Evolutionary conservation across 2,113 vertebrate genomes (phyloP).

Genomic region (Calonectris borealis): DNA sequence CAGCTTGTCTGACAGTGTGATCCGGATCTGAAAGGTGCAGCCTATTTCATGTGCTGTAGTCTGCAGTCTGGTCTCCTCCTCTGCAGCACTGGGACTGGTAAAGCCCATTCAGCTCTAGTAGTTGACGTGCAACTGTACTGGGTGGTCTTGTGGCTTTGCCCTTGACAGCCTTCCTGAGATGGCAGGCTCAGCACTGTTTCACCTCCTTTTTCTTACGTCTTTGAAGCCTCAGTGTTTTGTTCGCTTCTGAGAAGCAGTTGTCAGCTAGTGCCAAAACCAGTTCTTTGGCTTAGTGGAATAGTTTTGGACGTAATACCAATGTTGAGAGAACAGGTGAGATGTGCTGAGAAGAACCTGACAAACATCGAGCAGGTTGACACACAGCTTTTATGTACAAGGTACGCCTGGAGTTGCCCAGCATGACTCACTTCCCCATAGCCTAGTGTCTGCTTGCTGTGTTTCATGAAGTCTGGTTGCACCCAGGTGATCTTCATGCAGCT

Average conservation of each 20-base stretch:
- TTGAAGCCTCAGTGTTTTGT: not conserved
- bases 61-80: not conserved
- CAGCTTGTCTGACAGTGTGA: not conserved
- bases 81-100: accelerated
- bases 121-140: not conserved
- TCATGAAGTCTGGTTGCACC: not conserved
- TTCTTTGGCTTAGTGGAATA: not conserved
- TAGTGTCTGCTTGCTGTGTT: not conserved
- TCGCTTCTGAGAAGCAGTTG: not conserved
- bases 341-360: not conserved
- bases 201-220: not conserved
- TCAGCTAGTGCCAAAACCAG: not conserved
- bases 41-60: not conserved
- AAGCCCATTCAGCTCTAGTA: not conserved
- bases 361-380: not conserved
- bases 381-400: not conserved
- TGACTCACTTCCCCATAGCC: not conserved
- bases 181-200: not conserved
- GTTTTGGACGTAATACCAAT: accelerated
- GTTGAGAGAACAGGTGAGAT: not conserved
- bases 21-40: not conserved
- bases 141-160: not conserved
- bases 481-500: not conserved
- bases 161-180: not conserved
- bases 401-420: not conserved